These are phyloP conservation scores for Lagopus leucura DNA, from an alignment of 2,113 vertebrate genomes.

Conservation along the genomic window DNA sequence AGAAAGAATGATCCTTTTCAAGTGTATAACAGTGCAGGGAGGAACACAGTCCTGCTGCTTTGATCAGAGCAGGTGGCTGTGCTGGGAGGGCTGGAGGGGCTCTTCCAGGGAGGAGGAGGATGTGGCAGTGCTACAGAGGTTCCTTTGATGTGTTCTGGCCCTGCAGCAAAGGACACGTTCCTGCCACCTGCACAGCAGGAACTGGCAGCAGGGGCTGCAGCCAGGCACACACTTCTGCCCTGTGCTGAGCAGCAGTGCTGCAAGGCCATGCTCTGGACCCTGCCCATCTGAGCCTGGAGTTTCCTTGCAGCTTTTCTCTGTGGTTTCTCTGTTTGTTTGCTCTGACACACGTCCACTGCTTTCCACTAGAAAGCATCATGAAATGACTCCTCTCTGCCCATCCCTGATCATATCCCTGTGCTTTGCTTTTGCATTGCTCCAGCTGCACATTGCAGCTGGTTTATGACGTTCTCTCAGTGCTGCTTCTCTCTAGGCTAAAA, in stretches of 20 bases:
- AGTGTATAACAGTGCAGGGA: neutral
- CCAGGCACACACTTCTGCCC: neutral
- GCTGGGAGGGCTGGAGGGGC: neutral
- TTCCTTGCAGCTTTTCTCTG: neutral
- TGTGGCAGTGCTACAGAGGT: neutral
- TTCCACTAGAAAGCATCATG: neutral
- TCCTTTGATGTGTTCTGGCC: neutral
- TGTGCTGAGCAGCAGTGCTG: neutral
- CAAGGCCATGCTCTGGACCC: neutral
- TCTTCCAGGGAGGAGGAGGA: neutral
- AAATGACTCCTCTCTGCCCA: neutral
- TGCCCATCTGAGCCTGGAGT: neutral
- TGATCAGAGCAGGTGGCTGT: neutral
- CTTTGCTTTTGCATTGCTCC: neutral
- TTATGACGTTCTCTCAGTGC: neutral
- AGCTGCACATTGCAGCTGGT: neutral
- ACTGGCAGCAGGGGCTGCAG: neutral
- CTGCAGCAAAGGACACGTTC: neutral
- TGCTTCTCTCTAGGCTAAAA: neutral
- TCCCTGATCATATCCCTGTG: neutral
- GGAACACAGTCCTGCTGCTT: neutral
- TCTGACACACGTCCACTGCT: fast-evolving
- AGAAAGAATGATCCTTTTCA: neutral
- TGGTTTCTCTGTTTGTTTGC: neutral
- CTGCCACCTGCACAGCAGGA: neutral